Percentiles rank a stretch among this genome's conserved stretches.
These are phyloP conservation scores for Periparus ater DNA, from an alignment of 2,797 vertebrate genomes.

Conservation along the genomic window DNA sequence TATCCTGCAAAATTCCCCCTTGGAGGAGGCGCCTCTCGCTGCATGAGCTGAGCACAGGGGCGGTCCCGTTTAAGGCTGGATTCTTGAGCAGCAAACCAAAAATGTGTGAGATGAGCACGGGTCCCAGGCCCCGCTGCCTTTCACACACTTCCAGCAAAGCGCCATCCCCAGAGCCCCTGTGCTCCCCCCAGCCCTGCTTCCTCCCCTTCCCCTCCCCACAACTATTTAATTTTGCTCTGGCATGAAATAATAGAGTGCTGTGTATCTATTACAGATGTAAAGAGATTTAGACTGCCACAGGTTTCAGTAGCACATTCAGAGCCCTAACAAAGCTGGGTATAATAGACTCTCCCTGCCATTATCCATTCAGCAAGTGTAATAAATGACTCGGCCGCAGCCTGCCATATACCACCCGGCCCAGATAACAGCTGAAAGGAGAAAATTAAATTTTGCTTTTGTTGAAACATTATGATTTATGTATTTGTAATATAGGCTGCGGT, in stretches of 20 bases:
- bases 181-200: background rate
- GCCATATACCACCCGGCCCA: slow-evolving; percentile 87
- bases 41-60: background rate
- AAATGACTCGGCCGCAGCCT: slow-evolving; percentile 89
- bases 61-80: background rate
- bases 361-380: slow-evolving; percentile 95
- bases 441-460: slow-evolving; percentile 99
- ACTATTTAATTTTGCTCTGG: slow-evolving; percentile 81
- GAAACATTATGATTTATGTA: slow-evolving; percentile 99
- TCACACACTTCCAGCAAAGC: slow-evolving; percentile 53
- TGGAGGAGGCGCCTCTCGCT: background rate
- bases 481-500: slow-evolving; percentile 88
- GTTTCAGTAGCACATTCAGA: slow-evolving; percentile 79
- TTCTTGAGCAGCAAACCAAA: background rate
- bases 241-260: slow-evolving; percentile 82
- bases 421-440: slow-evolving; percentile 95
- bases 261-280: slow-evolving; percentile 84
- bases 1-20: background rate
- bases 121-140: background rate
- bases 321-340: slow-evolving; percentile 86
- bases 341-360: slow-evolving; percentile 90
- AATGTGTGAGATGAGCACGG: background rate
- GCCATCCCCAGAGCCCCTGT: background rate
- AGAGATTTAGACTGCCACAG: slow-evolving; percentile 82
- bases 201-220: slow-evolving; percentile 22